Evolutionary conservation across 2,797 vertebrate species (phyloP).

Genomic region (Fringilla coelebs): DNA sequence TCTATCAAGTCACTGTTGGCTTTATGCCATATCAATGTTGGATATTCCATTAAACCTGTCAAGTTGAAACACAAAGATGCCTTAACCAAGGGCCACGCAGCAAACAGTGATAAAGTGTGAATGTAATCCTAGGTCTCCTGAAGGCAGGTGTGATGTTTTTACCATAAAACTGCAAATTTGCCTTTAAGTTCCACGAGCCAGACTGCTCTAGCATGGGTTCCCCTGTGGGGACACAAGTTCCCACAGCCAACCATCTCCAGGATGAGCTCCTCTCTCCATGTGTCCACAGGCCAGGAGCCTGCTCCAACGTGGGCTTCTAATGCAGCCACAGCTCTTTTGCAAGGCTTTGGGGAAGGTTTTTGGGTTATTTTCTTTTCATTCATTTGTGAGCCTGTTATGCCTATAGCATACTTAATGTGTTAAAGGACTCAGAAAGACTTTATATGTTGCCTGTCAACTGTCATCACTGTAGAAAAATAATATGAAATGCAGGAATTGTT

Average conservation of each 20-base stretch:
- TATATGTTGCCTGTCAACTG: not conserved
- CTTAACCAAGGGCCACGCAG: not conserved
- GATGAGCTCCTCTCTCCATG: not conserved
- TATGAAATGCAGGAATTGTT: not conserved
- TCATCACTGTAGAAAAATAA: not conserved
- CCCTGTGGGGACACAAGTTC: not conserved
- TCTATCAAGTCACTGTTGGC: not conserved
- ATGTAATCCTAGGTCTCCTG: not conserved
- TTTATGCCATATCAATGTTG: not conserved
- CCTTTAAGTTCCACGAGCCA: not conserved
- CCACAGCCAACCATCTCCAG: not conserved
- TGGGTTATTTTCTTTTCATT: not conserved
- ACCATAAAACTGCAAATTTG: not conserved
- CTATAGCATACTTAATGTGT: not conserved
- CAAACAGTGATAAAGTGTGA: not conserved
- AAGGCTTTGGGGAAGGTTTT: not conserved
- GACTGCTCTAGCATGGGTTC: not conserved
- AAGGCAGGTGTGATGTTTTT: not conserved
- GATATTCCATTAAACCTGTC: not conserved
- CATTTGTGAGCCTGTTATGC: not conserved
- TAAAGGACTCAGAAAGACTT: not conserved
- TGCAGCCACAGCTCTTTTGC: not conserved
- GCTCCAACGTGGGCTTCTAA: accelerated
- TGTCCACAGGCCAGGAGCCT: not conserved
- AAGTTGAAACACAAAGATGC: not conserved